phyloP scores from a whole-genome alignment of 2,113 vertebrate genomes.

The Leucosticte australis region DNA sequence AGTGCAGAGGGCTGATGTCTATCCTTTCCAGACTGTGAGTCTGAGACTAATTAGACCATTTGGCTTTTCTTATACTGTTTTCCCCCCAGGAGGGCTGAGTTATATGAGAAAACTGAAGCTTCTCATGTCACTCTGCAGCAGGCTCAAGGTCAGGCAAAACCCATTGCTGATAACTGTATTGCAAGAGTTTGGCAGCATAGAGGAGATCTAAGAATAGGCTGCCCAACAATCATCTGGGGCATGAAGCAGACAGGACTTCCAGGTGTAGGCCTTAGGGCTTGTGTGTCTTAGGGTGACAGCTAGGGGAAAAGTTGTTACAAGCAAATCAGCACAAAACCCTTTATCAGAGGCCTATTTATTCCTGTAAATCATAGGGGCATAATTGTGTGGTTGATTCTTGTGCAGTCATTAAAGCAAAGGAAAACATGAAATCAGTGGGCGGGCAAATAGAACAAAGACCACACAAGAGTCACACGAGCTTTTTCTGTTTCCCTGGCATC shows the following conservation, averaged over 20 bases:
- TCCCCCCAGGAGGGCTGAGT: neutral
- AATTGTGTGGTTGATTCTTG: neutral
- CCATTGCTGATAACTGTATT: neutral
- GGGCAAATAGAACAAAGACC: neutral
- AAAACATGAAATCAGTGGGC: neutral
- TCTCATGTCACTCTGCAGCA: neutral
- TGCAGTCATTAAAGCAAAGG: neutral
- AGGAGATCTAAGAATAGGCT: slow-evolving; percentile 31
- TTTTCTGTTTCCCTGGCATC: neutral
- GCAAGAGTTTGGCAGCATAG: neutral
- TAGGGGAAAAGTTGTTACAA: neutral
- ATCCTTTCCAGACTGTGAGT: slow-evolving; percentile 1
- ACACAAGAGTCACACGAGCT: accelerated
- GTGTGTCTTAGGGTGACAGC: neutral
- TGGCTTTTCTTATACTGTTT: neutral
- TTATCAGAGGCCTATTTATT: neutral
- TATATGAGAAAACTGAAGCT: slow-evolving; percentile 9
- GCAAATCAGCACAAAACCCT: neutral
- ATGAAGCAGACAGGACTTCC: neutral
- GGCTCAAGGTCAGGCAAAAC: slow-evolving; percentile 29
- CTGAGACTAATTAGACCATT: slow-evolving; percentile 43
- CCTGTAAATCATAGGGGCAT: neutral
- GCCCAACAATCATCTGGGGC: neutral
- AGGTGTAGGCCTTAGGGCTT: neutral
- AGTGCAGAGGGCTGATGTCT: neutral